A percentile compares a stretch with the other conserved stretches of the same genome.
Evolutionary conservation across 2,888 invertebrate genomes (phyloP).

Genomic region (Agrotis exclamationis): DNA sequence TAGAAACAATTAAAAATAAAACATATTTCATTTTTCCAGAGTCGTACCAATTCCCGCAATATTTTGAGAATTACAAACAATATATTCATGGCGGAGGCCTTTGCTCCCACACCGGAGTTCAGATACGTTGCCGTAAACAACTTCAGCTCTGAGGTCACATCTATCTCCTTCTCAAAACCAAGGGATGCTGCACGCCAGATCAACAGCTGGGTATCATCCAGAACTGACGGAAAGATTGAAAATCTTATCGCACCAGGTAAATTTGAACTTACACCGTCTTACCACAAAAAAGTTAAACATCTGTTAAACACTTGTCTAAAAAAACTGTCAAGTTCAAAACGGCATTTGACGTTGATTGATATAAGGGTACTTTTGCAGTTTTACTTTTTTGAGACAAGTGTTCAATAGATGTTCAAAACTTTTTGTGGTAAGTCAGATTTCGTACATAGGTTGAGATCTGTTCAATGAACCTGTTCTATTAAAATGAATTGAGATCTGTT

Average conservation of each 20-base stretch:
- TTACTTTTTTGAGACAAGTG: no score
- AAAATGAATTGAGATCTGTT: no score
- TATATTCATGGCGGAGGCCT: conserved; percentile 79
- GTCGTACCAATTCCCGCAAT: conserved; percentile 75
- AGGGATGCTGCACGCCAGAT: conserved; percentile 89
- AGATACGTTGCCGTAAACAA: conserved; percentile 78
- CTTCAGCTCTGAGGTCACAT: conserved; percentile 91
- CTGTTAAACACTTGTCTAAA: no score
- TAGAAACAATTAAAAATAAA: no score
- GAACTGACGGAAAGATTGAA: conserved; percentile 93
- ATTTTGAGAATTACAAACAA: conserved; percentile 81
- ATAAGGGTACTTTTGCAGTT: no score
- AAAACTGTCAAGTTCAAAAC: no score
- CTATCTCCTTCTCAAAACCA: conserved; percentile 89
- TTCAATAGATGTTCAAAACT: no score
- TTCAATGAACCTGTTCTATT: no score
- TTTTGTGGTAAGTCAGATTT: no score
- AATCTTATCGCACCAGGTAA: conserved; percentile 91
- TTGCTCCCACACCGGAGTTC: conserved; percentile 77
- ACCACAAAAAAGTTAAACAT: no score
- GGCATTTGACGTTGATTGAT: no score
- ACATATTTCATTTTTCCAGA: conserved; percentile 72
- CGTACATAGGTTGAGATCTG: no score
- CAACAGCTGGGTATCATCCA: conserved; percentile 93
- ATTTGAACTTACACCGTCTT: background rate